These are phyloP conservation scores for Zapornia atra DNA, from an alignment of 2,113 vertebrate species.

Conservation along the genomic window DNA sequence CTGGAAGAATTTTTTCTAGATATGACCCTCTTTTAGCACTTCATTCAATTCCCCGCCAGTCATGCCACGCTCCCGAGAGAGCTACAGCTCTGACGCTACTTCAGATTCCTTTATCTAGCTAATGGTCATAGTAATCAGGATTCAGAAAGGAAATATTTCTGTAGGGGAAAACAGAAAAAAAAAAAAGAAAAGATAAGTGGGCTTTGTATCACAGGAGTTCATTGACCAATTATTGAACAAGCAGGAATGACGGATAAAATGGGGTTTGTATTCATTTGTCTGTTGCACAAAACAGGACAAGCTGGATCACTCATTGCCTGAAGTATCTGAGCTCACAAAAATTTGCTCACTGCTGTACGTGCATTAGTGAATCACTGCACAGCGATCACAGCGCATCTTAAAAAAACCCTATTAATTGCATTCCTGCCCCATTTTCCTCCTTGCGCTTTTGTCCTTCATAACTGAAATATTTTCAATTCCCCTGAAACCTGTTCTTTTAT, in stretches of 20 bases:
- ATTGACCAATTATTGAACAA: not conserved
- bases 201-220: not conserved
- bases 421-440: not conserved
- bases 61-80: not conserved
- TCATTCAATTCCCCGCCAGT: not conserved
- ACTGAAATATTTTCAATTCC: not conserved
- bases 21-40: not conserved
- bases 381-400: not conserved
- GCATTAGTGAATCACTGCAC: not conserved
- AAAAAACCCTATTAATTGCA: not conserved
- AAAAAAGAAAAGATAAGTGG: not conserved
- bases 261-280: not conserved
- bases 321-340: constrained; percentile 1
- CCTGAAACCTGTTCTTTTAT: not conserved
- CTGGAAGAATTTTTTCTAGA: not conserved
- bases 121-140: not conserved
- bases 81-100: not conserved
- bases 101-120: not conserved
- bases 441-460: not conserved
- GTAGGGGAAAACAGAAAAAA: not conserved
- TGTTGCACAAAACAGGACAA: not conserved
- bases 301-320: not conserved
- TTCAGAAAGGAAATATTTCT: constrained; percentile 22
- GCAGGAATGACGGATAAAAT: not conserved
- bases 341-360: not conserved